Conservation (phyloP, 2,113 vertebrate genomes). For the Danionella cerebrum region DNA sequence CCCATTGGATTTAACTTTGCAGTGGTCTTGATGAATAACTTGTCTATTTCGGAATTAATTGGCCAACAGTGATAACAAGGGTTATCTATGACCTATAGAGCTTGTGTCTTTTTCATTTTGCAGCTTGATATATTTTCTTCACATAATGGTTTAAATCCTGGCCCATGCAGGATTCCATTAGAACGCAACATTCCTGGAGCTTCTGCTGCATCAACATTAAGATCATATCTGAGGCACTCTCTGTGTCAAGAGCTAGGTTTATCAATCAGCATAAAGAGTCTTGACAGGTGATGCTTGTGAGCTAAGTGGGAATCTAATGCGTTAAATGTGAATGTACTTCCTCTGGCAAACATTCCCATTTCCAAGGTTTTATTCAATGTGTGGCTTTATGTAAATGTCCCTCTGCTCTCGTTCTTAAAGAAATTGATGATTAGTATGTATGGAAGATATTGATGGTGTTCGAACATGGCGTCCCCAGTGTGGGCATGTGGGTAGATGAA, state of each 20-base stretch:
- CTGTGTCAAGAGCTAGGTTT: background rate
- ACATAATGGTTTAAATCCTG: too few species aligned
- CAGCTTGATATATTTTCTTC: too few species aligned
- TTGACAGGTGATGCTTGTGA: background rate
- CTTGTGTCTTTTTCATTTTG: too few species aligned
- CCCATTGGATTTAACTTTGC: too few species aligned
- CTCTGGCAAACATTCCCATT: background rate
- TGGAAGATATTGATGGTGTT: conserved; percentile 8
- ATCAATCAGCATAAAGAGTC: background rate
- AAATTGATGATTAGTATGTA: conserved; percentile 17
- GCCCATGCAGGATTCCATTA: too few species aligned
- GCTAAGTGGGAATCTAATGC: conserved; percentile 14
- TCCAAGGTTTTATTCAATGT: background rate
- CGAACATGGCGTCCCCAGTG: background rate
- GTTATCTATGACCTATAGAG: too few species aligned
- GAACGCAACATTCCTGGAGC: background rate
- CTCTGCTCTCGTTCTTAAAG: background rate
- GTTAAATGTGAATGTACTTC: conserved; percentile 1
- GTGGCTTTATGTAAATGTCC: conserved; percentile 7
- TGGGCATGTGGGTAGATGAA: background rate
- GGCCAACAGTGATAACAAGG: too few species aligned
- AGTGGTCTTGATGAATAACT: too few species aligned
- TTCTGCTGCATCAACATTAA: background rate
- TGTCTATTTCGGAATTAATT: too few species aligned
- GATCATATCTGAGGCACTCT: background rate